These are phyloP conservation scores for Sciurus niger DNA, from an alignment of 2,113 vertebrate species.

Conservation along the genomic window DNA sequence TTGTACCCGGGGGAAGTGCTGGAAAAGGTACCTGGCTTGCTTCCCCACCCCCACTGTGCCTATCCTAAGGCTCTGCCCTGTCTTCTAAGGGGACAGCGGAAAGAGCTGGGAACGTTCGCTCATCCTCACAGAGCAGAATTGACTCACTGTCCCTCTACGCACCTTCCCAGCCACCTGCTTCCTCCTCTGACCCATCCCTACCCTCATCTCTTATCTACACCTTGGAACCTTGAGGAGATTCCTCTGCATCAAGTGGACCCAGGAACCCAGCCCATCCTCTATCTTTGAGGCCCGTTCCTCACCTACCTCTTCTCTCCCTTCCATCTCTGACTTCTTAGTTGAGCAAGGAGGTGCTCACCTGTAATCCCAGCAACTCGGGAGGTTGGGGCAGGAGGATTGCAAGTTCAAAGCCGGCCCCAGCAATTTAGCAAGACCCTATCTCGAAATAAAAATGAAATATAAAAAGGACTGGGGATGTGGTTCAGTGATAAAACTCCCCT, in stretches of 20 bases:
- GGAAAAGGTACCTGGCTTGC: constrained; percentile 87
- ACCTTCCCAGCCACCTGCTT: background rate
- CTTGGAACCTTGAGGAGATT: background rate
- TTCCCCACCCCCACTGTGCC: fast-evolving
- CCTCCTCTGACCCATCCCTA: background rate
- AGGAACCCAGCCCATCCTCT: background rate
- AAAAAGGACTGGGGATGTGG: no score
- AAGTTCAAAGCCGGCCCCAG: background rate
- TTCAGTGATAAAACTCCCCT: no score
- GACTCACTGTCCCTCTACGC: background rate
- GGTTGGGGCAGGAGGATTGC: background rate
- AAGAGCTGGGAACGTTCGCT: background rate
- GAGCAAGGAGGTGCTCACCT: background rate
- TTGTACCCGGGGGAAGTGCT: constrained; percentile 93
- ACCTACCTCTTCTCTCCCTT: background rate
- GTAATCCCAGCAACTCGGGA: background rate
- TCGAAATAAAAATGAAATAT: background rate
- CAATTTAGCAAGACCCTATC: background rate
- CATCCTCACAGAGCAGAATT: background rate
- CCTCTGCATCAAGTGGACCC: background rate
- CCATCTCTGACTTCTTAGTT: background rate
- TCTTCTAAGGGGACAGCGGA: background rate
- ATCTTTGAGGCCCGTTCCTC: background rate
- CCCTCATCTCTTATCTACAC: background rate
- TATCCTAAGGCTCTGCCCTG: background rate